Conservation (phyloP, 92 coral and sea anemone genomes). For the Pocillopora grandis region DNA sequence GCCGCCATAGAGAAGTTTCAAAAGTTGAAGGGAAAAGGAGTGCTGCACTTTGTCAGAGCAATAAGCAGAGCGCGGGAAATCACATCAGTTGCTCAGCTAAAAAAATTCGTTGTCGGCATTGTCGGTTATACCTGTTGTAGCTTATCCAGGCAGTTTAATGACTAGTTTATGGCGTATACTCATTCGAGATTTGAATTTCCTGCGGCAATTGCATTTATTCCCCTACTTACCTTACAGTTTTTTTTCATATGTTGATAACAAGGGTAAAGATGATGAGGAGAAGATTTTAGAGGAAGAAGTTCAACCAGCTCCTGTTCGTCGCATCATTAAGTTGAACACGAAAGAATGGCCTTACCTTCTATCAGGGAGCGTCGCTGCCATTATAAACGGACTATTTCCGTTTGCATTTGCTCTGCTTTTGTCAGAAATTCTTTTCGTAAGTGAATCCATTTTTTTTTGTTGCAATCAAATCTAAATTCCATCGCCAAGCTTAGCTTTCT, state of each 20-base stretch:
- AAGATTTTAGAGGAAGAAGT: conserved; percentile 75
- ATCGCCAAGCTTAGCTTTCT: too few species aligned
- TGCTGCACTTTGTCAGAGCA: too few species aligned
- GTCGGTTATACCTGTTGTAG: too few species aligned
- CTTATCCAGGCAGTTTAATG: too few species aligned
- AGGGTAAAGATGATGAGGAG: conserved; percentile 46
- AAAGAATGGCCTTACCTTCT: conserved; percentile 79
- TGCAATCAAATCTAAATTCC: background rate
- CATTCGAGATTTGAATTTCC: too few species aligned
- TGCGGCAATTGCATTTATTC: background rate
- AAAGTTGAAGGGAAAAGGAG: too few species aligned
- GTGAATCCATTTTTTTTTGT: conserved; percentile 2
- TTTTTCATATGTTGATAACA: background rate
- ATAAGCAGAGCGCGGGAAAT: too few species aligned
- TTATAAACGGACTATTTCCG: conserved; percentile 72
- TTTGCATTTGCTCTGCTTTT: conserved; percentile 85
- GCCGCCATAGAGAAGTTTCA: too few species aligned
- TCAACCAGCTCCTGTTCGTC: conserved; percentile 75
- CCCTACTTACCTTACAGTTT: background rate
- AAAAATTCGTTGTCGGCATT: too few species aligned
- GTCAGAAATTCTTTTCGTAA: conserved; percentile 82
- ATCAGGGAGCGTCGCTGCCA: conserved; percentile 65
- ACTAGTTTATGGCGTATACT: too few species aligned
- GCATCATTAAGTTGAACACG: conserved; percentile 64
- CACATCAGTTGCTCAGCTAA: too few species aligned